Base-by-base conservation (phyloP, 2,797 vertebrate species). In the Pempheris klunzingeri region DNA sequence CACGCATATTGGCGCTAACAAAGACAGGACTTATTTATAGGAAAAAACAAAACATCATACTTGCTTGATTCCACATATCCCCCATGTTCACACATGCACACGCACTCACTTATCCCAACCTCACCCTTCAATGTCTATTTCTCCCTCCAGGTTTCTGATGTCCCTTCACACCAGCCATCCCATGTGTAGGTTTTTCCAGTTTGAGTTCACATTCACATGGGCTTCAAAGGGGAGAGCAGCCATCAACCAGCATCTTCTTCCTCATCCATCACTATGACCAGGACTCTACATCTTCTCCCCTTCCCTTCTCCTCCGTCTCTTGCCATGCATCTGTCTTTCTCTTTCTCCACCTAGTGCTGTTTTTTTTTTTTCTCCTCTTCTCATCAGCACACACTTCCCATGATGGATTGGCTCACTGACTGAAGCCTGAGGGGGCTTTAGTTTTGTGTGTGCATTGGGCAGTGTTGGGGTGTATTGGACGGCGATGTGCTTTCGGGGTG, bases 371-470 rank as follows among this genome's bases (percentile, higher is more conserved):
- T 50, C 65, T 28, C 69, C 68, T 71, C 60, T 80, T 77, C 80
- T 78, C 74, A 80, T 87, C 78, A 86, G 74, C n/a, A 46, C 71
- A 89, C 84, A 79, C 77, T 44, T 86, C 61, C 43, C 59, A 59
- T 91, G 91, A 95, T 92, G 87, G 82, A 92, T 93, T 82, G 72
- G 65, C 78, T 88, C 68, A 74, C 58, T 81, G 81, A 92, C 77
- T 86, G 87, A 94, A 22, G 82, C 84, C 87, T 71, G 60, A 61
- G 86, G 57, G 68, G 47, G 62, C 20, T 81, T 75, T 72, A 53
- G 71, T 73, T 78, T 47, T 79, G 47, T 64, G 67, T 74, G 71
- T 63, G 73, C 62, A 55, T 4, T 34, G 65, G 28, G 15, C 73
- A 82, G 54, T 67, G 10, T 80, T 38, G 7, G 15, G 39, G 63